These are phyloP conservation scores for western clawed frog (Xenopus tropicalis) DNA, from an alignment of 2,113 vertebrate genomes.

Conservation along the genomic window DNA sequence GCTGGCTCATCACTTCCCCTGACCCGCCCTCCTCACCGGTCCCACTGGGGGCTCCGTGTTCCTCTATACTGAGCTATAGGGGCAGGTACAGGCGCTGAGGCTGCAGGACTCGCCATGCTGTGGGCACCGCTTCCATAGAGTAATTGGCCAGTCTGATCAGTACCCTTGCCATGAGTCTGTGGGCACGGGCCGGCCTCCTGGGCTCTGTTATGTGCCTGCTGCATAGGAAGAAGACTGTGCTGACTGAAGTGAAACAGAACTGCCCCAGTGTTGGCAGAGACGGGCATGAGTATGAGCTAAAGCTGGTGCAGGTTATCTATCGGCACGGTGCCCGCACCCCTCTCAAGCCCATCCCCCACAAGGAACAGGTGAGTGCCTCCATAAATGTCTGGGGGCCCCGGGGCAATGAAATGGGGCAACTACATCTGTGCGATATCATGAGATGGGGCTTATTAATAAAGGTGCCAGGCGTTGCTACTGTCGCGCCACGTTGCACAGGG, in stretches of 20 bases:
- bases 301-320: conserved; percentile 81
- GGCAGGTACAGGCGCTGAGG: not conserved
- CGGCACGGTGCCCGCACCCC: conserved; percentile 87
- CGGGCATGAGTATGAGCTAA: conserved; percentile 62
- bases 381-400: too few species aligned
- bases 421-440: too few species aligned
- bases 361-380: conserved; percentile 64
- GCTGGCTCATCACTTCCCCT: too few species aligned
- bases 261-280: not conserved
- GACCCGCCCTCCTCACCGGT: too few species aligned
- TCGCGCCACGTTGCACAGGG: too few species aligned
- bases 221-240: conserved; percentile 52
- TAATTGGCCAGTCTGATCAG: too few species aligned
- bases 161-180: conserved; percentile 67
- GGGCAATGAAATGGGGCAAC: too few species aligned
- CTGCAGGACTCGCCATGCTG: not conserved
- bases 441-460: too few species aligned
- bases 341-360: conserved; percentile 73
- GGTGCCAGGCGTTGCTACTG: too few species aligned
- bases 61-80: not conserved
- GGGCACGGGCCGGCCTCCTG: conserved; percentile 58
- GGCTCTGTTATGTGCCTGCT: conserved; percentile 62
- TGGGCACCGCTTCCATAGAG: not conserved
- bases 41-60: not conserved
- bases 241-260: conserved; percentile 16